A percentile compares a stretch with the other conserved stretches of the same genome.
Evolutionary conservation across 2,113 vertebrate species (phyloP).

Genomic region (Brachyhypopomus gauderio): DNA sequence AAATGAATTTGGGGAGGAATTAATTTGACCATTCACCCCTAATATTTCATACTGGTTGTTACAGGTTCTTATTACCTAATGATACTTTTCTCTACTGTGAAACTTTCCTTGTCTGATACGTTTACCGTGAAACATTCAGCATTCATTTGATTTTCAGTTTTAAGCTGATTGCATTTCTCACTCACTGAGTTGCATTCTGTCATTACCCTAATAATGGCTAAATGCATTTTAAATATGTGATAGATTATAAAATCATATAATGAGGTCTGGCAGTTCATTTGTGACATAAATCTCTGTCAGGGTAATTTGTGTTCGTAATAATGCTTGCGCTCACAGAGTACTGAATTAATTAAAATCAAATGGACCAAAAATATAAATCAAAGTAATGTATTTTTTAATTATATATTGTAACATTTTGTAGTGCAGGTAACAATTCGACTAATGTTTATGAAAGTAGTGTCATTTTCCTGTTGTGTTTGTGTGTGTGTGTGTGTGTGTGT

Average conservation of each 20-base stretch:
- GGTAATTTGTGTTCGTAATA: slow-evolving; percentile 69
- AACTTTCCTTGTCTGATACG: slow-evolving; percentile 53
- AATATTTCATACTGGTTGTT: slow-evolving; percentile 54
- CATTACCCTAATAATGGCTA: slow-evolving; percentile 74
- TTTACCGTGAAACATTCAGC: slow-evolving; percentile 52
- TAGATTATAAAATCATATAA: slow-evolving; percentile 73
- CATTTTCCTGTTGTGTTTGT: slow-evolving; percentile 42
- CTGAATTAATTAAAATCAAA: slow-evolving; percentile 74
- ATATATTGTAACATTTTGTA: slow-evolving; percentile 37
- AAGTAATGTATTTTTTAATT: slow-evolving; percentile 68
- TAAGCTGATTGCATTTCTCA: slow-evolving; percentile 56
- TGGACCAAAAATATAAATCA: slow-evolving; percentile 71
- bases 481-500: slow-evolving; percentile 26
- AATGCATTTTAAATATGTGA: slow-evolving; percentile 78
- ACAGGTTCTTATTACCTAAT: slow-evolving; percentile 59
- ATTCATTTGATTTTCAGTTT: slow-evolving; percentile 63
- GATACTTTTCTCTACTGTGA: slow-evolving; percentile 57
- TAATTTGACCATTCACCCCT: neutral
- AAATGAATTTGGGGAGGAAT: slow-evolving; percentile 1
- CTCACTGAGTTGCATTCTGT: slow-evolving; percentile 64
- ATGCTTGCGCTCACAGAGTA: slow-evolving; percentile 67
- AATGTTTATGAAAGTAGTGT: no score
- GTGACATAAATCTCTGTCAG: slow-evolving; percentile 72
- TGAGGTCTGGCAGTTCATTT: slow-evolving; percentile 69
- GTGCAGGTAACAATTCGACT: no score